phyloP scores from a whole-genome alignment of 2,113 vertebrate genomes.

The Nibea albiflora region DNA sequence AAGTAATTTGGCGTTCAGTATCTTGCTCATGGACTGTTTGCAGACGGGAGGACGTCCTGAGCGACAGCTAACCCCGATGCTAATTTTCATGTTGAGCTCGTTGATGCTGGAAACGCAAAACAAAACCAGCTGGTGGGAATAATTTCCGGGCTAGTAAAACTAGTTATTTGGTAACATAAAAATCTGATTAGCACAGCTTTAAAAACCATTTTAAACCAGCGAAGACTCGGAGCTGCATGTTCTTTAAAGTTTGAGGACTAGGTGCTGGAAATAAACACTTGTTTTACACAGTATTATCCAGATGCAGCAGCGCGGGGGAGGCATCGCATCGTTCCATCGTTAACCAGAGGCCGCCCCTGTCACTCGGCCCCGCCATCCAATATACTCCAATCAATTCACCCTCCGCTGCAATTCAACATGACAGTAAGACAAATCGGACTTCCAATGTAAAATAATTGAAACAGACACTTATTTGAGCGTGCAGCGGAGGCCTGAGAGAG shows the following conservation, averaged over 20 bases:
- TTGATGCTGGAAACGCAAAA: no score
- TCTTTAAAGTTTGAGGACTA: neutral
- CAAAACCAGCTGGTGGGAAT: no score
- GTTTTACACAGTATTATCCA: constrained; percentile 1
- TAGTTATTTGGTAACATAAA: no score
- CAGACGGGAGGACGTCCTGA: no score
- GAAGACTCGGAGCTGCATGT: neutral
- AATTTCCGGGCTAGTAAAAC: no score
- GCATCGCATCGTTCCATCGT: constrained; percentile 30
- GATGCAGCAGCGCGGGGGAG: neutral
- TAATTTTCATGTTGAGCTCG: no score
- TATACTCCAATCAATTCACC: constrained; percentile 72
- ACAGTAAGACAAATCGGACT: constrained; percentile 76
- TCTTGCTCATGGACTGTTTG: no score
- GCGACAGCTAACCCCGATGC: no score
- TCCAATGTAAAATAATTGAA: constrained; percentile 77
- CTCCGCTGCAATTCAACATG: constrained; percentile 60
- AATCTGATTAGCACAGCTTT: no score
- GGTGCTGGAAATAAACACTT: constrained; percentile 2
- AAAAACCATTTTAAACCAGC: neutral
- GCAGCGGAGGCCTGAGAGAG: constrained; percentile 25
- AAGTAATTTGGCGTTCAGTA: no score
- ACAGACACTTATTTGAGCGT: constrained; percentile 67
- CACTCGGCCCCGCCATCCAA: constrained; percentile 55
- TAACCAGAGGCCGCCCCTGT: constrained; percentile 44